Percentiles rank a stretch among this genome's conserved stretches.
These are phyloP conservation scores for Phaethon lepturus DNA, from an alignment of 2,113 vertebrate genomes.

Conservation along the genomic window DNA sequence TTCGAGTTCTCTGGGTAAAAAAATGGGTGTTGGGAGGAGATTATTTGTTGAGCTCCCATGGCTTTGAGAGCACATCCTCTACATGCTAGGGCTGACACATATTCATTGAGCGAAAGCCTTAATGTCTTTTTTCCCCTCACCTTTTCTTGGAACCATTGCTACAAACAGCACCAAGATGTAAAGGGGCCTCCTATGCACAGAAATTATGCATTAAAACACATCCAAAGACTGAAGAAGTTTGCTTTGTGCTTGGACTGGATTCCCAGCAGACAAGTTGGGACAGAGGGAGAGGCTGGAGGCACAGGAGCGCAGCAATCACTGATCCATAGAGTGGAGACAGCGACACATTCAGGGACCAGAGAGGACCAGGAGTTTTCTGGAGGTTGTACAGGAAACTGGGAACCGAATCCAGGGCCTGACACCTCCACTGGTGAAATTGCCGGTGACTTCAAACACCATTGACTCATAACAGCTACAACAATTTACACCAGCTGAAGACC, in stretches of 20 bases:
- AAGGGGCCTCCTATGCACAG: background rate
- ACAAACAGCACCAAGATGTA: background rate
- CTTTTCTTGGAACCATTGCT: background rate
- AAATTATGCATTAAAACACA: background rate
- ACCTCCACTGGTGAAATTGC: background rate
- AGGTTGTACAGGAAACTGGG: background rate
- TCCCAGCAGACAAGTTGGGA: background rate
- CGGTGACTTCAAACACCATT: slow-evolving; percentile 45
- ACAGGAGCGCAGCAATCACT: fast-evolving
- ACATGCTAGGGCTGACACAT: background rate
- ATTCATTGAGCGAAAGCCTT: background rate
- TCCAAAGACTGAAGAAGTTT: background rate
- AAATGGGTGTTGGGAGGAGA: background rate
- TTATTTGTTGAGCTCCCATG: background rate
- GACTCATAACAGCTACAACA: slow-evolving; percentile 35
- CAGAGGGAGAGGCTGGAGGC: background rate
- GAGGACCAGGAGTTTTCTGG: background rate
- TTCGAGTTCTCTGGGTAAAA: background rate
- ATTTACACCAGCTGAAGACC: slow-evolving; percentile 59
- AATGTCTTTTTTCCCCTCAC: background rate
- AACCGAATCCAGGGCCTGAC: background rate
- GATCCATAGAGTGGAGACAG: fast-evolving
- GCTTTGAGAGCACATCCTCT: background rate
- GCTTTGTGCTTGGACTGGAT: background rate
- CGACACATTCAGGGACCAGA: background rate